A percentile compares a stretch with the other conserved stretches of the same genome.
phyloP scores from a whole-genome alignment of 2,113 vertebrate species.

The Arenaria interpres region DNA sequence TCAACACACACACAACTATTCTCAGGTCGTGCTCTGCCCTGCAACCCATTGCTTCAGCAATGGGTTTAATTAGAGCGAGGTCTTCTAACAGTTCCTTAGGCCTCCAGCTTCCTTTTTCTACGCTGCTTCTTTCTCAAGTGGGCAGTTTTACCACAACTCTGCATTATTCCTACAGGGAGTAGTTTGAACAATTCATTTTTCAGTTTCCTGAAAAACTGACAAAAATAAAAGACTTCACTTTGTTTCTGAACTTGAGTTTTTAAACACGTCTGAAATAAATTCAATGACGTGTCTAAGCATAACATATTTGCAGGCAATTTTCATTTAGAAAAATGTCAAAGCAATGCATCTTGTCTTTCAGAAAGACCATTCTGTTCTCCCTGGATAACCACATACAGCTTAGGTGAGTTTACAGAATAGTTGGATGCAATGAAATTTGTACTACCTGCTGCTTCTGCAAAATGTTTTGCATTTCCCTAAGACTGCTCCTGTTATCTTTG shows the following conservation, averaged over 20 bases:
- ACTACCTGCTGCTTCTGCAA: background rate
- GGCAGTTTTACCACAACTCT: background rate
- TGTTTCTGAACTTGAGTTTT: background rate
- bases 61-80: rapidly evolving
- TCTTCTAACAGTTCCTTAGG: background rate
- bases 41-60: background rate
- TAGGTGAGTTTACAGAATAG: background rate
- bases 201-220: background rate
- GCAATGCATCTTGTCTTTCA: background rate
- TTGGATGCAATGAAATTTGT: background rate
- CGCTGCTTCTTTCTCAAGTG: background rate
- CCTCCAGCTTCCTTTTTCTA: background rate
- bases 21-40: background rate
- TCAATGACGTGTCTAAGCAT: background rate
- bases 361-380: background rate
- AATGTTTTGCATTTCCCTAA: rapidly evolving
- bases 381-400: background rate
- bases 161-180: background rate
- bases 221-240: background rate
- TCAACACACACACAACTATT: background rate
- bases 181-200: background rate
- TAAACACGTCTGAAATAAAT: background rate
- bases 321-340: background rate
- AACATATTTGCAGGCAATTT: background rate
- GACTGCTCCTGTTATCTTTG: background rate